These are phyloP conservation scores for Thamnophis sirtalis DNA, from an alignment of 2,113 vertebrate genomes.

Conservation along the genomic window DNA sequence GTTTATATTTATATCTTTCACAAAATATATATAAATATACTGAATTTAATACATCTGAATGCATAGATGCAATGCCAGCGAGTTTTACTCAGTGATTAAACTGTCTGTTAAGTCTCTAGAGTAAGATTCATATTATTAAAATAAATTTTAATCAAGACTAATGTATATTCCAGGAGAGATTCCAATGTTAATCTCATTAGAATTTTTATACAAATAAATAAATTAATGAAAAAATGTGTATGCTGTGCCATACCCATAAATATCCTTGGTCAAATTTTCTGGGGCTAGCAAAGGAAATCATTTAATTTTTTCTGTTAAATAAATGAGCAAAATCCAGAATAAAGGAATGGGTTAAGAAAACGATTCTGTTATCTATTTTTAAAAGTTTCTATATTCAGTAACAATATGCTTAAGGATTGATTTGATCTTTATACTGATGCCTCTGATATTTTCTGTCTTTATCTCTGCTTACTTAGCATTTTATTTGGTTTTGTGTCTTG, in stretches of 20 bases:
- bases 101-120: background rate
- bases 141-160: background rate
- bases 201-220: background rate
- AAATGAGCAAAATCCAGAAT: background rate
- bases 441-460: background rate
- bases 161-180: background rate
- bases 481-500: background rate
- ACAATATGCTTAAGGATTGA: background rate
- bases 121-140: background rate
- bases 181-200: background rate
- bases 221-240: background rate
- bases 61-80: background rate
- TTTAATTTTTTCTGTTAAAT: background rate
- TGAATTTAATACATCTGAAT: background rate
- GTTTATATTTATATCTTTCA: background rate
- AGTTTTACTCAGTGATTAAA: background rate
- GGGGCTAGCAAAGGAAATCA: background rate
- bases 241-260: background rate
- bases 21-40: background rate
- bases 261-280: background rate
- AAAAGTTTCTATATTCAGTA: background rate
- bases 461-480: background rate
- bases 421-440: background rate
- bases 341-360: background rate
- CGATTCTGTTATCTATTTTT: background rate